These are phyloP conservation scores for Cephus rjabovi DNA, from an alignment of 2,888 invertebrate genomes.

Conservation along the genomic window DNA sequence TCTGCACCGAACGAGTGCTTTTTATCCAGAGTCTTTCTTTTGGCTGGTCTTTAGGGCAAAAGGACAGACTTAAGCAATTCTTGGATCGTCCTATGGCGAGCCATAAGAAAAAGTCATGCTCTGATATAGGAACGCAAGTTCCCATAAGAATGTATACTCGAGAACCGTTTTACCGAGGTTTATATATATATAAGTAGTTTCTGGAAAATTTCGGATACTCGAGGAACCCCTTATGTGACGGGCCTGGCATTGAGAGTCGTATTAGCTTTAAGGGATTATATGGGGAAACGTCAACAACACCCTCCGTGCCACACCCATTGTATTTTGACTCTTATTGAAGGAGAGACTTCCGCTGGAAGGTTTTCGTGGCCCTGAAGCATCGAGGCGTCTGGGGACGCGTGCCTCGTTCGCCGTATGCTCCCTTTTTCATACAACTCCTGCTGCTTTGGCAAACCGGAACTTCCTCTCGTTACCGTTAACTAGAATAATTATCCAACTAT, in stretches of 20 bases:
- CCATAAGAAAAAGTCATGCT: not conserved
- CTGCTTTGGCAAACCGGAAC: not conserved
- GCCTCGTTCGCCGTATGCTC: not conserved
- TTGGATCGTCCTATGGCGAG: not conserved
- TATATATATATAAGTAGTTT: not conserved
- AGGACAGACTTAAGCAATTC: not conserved
- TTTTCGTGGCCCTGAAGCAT: not conserved
- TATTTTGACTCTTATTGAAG: slow-evolving; percentile 41
- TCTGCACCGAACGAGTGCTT: slow-evolving; percentile 16
- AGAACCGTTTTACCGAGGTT: not conserved
- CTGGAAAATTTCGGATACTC: not conserved
- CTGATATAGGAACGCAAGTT: not conserved
- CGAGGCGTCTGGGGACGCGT: not conserved
- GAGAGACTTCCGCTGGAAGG: slow-evolving; percentile 25
- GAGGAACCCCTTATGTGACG: not conserved
- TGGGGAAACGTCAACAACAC: not conserved
- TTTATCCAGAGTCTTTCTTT: slow-evolving; percentile 29
- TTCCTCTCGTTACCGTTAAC: not conserved
- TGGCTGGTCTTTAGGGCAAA: not conserved
- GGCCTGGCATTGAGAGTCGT: not conserved
- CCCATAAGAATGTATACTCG: not conserved
- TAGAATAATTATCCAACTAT: not conserved
- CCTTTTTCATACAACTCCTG: not conserved
- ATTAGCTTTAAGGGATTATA: not conserved
- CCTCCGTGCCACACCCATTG: slow-evolving; percentile 33